A percentile compares a stretch with the other conserved stretches of the same genome.
Evolutionary conservation across 2,888 invertebrate genomes (phyloP).

Genomic region (Acronicta alni): DNA sequence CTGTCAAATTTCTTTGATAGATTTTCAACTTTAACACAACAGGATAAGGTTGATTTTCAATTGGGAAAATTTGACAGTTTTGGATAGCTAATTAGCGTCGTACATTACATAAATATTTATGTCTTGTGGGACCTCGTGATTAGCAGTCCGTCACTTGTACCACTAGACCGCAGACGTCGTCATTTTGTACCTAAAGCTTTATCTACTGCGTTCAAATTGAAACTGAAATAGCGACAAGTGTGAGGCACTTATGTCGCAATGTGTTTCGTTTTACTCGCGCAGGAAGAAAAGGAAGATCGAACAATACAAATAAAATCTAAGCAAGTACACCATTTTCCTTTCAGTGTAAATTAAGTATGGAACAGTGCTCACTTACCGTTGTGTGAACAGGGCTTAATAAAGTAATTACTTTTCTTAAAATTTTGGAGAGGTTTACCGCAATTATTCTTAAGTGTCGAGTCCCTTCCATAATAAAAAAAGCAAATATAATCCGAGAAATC

Average conservation of each 20-base stretch:
- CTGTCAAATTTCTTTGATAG: no score
- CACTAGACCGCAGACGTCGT: no score
- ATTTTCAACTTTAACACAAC: no score
- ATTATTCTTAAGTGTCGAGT: slow-evolving; percentile 7
- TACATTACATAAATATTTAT: no score
- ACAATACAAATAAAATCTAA: slow-evolving; percentile 33
- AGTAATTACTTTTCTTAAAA: neutral
- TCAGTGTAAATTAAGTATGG: neutral
- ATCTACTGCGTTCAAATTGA: neutral
- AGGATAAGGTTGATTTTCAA: no score
- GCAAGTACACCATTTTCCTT: neutral
- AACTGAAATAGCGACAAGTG: slow-evolving; percentile 39
- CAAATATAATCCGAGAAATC: slow-evolving; percentile 1
- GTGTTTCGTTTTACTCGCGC: slow-evolving; percentile 30
- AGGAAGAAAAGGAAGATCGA: slow-evolving; percentile 28
- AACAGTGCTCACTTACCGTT: neutral
- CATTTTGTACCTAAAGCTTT: neutral
- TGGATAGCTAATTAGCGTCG: no score
- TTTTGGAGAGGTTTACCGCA: slow-evolving; percentile 15
- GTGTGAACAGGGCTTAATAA: neutral
- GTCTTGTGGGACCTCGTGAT: no score
- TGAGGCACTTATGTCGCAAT: slow-evolving; percentile 33
- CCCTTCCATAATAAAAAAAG: neutral
- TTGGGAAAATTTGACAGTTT: no score
- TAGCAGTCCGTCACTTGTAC: no score